phyloP scores from a whole-genome alignment of 2,888 invertebrate genomes.

The Ormyrus pomaceus region DNA sequence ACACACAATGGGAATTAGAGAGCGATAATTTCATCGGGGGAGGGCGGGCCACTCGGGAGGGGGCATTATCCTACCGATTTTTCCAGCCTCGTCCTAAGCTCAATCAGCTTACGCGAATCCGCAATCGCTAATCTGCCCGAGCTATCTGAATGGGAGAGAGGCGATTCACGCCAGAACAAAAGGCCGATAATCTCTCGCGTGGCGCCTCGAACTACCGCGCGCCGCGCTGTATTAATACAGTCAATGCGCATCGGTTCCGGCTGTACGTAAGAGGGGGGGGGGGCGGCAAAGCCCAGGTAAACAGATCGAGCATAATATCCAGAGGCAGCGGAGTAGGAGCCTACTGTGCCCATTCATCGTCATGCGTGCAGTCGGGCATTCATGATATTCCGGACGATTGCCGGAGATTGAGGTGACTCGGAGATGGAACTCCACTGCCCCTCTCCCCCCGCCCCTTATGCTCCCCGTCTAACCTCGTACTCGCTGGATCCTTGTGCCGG shows the following conservation, averaged over 20 bases:
- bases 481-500: too few species aligned
- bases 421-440: conserved; percentile 61
- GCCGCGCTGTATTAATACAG: conserved; percentile 1
- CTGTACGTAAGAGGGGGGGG: not conserved
- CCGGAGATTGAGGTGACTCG: conserved; percentile 65
- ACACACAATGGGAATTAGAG: not conserved
- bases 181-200: conserved; percentile 36
- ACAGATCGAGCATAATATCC: conserved; percentile 30
- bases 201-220: not conserved
- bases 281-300: conserved; percentile 5
- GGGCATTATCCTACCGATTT: too few species aligned
- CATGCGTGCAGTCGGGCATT: conserved; percentile 65
- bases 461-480: too few species aligned
- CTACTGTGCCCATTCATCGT: conserved; percentile 64
- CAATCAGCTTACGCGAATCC: too few species aligned
- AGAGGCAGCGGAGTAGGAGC: not conserved
- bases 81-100: too few species aligned
- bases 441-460: too few species aligned
- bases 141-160: too few species aligned
- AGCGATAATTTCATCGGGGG: conserved; percentile 14
- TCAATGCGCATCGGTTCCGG: conserved; percentile 27
- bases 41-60: too few species aligned
- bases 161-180: conserved; percentile 18
- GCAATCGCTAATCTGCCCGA: too few species aligned
- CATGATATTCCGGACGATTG: conserved; percentile 71